Evolutionary conservation across 2,113 vertebrate genomes (phyloP), one percentile per base, ranked within the genome.

Genomic region (Thalassarche chlororhynchos): DNA sequence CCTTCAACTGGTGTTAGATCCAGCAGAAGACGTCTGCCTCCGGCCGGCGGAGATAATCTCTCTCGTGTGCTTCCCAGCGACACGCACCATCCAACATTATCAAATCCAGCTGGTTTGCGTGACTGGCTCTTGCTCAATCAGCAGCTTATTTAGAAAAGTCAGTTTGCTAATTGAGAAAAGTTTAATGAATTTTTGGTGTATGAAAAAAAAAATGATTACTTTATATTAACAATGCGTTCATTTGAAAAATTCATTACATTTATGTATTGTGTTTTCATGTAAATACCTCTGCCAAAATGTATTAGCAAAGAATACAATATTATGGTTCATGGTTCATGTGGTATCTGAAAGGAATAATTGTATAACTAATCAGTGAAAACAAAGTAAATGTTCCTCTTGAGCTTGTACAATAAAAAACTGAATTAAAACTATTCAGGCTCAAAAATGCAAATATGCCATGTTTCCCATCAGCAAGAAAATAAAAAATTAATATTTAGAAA

Each of bases 381-480:
- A 98, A 98, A 98, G 98, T 97, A 98, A 98, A 98, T 98, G 98
- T 98, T 98, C 97, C 98, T 98, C 96, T 98, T 96, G 96, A 98
- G 98, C 96, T 98, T 98, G 93, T 97, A 84, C 93, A 98, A 98
- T 98, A 98, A 98, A 98, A 98, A 97, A 97, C 62, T 80, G 96
- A 98, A 98, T 98, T 98, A 98, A 97, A 98, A 98, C 97, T 98
- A 97, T 96, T 98, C 98, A 98, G 98, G 97, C 98, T 98, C 98
- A 98, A 98, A 98, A 98, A 98, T 98, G 98, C 98, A 98, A 98
- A 98, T 98, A 98, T 26, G 96, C 62, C 89, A 75, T 92, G 93
- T 98, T 97, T 98, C 94, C 88, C 96, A 96, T 86, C 85, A 96
- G 93, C 87, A 97, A 87, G 89, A 98, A 98, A 98, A 98, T 96